Conservation (phyloP, 2,113 vertebrate species). For the Neogobius melanostomus region DNA sequence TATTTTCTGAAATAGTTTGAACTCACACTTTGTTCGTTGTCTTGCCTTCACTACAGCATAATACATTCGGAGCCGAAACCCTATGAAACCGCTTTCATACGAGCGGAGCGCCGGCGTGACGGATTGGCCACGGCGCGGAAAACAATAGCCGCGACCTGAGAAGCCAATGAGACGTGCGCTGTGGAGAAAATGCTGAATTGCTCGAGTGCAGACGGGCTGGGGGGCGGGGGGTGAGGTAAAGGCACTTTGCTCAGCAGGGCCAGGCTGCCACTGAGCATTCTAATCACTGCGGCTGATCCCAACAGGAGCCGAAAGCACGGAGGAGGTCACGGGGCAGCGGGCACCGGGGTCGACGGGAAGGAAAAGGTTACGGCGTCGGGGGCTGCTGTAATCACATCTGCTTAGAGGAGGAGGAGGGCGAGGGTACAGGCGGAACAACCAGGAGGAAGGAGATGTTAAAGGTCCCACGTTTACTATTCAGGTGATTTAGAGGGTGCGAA, state of each 20-base stretch:
- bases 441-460: conserved; percentile 17
- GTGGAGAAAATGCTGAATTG: no score
- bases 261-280: conserved; percentile 66
- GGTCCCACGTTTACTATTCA: no score
- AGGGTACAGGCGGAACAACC: conserved; percentile 28
- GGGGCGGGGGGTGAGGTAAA: conserved; percentile 53
- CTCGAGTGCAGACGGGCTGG: no score
- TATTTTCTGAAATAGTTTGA: no score
- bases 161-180: not conserved
- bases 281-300: conserved; percentile 69
- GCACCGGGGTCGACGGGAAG: conserved; percentile 60
- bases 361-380: conserved; percentile 69
- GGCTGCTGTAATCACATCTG: conserved; percentile 63
- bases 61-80: not conserved
- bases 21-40: no score
- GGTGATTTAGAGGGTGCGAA: no score
- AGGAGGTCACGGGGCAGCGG: conserved; percentile 50
- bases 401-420: conserved; percentile 54
- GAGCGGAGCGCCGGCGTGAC: not conserved
- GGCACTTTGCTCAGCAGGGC: conserved; percentile 66
- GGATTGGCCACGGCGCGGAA: conserved; percentile 2
- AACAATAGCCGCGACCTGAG: conserved; percentile 37
- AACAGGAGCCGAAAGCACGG: conserved; percentile 64
- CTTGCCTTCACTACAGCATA: no score
- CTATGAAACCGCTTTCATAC: conserved; percentile 1